phyloP scores from a whole-genome alignment of 2,888 invertebrate genomes.

The Tinea semifulvella region DNA sequence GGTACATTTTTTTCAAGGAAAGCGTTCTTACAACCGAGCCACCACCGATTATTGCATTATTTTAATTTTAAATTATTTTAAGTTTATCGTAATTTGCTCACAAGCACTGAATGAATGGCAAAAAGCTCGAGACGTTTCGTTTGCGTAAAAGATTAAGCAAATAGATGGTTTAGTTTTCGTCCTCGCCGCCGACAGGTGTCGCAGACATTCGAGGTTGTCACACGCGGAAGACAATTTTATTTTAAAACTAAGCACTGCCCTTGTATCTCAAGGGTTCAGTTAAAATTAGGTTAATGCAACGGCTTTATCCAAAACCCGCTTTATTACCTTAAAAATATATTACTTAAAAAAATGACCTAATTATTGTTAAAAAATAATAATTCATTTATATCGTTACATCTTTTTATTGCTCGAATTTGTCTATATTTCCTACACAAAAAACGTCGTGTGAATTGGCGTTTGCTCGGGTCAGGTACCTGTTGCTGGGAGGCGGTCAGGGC shows the following conservation, averaged over 20 bases:
- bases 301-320: too few relatives aligned
- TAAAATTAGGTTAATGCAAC: slow-evolving; percentile 14
- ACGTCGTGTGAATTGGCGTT: slow-evolving; percentile 39
- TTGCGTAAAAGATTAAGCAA: background rate
- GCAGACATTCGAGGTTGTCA: slow-evolving; percentile 37
- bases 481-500: slow-evolving; percentile 32
- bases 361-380: too few relatives aligned
- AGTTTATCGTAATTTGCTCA: background rate
- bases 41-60: too few relatives aligned
- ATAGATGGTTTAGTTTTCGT: background rate
- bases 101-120: slow-evolving; percentile 2
- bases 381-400: too few relatives aligned
- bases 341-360: too few relatives aligned
- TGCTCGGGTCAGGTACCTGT: slow-evolving; percentile 50
- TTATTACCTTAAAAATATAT: too few relatives aligned
- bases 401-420: too few relatives aligned
- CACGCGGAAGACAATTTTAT: slow-evolving; percentile 61
- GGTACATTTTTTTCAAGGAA: too few relatives aligned
- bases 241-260: slow-evolving; percentile 4
- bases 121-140: too few relatives aligned
- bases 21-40: too few relatives aligned
- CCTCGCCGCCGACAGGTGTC: background rate
- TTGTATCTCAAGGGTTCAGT: slow-evolving; percentile 14
- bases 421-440: slow-evolving; percentile 24
- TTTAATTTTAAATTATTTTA: background rate